These are phyloP conservation scores for Geophilus truncorum DNA, from an alignment of 2,888 invertebrate genomes.

Conservation along the genomic window DNA sequence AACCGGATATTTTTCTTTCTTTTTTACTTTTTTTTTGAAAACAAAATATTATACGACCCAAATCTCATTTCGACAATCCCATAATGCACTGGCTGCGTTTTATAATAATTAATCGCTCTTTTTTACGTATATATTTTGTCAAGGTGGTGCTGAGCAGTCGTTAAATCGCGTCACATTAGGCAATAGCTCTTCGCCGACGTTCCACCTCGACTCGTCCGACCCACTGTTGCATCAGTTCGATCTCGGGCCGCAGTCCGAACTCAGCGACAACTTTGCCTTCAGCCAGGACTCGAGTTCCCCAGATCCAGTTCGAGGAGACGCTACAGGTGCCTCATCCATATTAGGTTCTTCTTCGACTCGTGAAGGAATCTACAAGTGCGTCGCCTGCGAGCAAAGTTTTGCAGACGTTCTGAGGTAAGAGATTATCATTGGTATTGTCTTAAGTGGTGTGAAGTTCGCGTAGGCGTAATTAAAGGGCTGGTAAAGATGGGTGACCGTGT, in stretches of 20 bases:
- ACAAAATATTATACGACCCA: neutral
- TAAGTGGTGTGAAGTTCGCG: neutral
- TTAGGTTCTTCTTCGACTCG: slow-evolving; percentile 5
- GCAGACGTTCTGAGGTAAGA: slow-evolving; percentile 28
- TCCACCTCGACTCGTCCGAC: neutral
- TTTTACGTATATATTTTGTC: neutral
- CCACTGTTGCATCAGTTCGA: slow-evolving; percentile 8
- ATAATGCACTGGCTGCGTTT: neutral
- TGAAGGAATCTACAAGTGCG: slow-evolving; percentile 30
- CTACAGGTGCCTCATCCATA: neutral
- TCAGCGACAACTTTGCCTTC: slow-evolving; percentile 7
- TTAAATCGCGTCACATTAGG: neutral
- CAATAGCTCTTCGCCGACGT: neutral
- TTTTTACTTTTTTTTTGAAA: too few species aligned
- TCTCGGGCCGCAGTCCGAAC: slow-evolving; percentile 25
- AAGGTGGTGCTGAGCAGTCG: neutral
- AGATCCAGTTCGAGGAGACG: slow-evolving; percentile 6
- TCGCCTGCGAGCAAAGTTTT: slow-evolving; percentile 27
- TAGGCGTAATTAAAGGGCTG: neutral
- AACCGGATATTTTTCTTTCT: neutral
- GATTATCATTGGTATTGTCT: neutral
- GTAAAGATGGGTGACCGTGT: neutral
- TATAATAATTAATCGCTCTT: neutral
- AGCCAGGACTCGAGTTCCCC: slow-evolving; percentile 31
- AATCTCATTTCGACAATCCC: neutral